Conservation (phyloP, 2,888 invertebrate genomes). For the Lymantria dispar region DNA sequence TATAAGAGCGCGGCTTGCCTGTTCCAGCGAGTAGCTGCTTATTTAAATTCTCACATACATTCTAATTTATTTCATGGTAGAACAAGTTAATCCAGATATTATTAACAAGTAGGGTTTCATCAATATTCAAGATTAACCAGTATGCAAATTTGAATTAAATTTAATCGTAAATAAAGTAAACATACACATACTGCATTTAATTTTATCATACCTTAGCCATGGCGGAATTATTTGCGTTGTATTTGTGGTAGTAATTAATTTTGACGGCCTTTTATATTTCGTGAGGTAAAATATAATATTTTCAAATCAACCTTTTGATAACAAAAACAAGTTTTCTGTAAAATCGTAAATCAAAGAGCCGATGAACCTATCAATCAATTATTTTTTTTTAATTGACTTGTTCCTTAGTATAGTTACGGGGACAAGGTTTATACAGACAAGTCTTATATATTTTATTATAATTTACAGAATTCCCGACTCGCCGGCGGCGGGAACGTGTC, state of each 20-base stretch:
- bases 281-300: too few species aligned
- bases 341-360: too few species aligned
- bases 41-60: not conserved
- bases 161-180: constrained; percentile 14
- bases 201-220: constrained; percentile 84
- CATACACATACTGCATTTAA: constrained; percentile 17
- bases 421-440: too few species aligned
- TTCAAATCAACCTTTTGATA: too few species aligned
- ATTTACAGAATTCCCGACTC: too few species aligned
- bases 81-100: constrained; percentile 1
- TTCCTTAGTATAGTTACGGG: too few species aligned
- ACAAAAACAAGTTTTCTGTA: too few species aligned
- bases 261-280: constrained; percentile 60
- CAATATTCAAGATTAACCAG: constrained; percentile 1
- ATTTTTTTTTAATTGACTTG: too few species aligned
- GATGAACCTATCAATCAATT: too few species aligned
- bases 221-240: constrained; percentile 85
- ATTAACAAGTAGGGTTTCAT: not conserved
- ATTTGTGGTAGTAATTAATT: constrained; percentile 86
- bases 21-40: not conserved
- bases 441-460: too few species aligned
- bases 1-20: constrained; percentile 1
- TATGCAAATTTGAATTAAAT: constrained; percentile 2
- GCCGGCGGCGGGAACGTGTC: too few species aligned
- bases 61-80: not conserved